Evolutionary conservation across 2,797 vertebrate species (phyloP), one percentile per base, ranked within the genome.

Genomic region (Avahi laniger): DNA sequence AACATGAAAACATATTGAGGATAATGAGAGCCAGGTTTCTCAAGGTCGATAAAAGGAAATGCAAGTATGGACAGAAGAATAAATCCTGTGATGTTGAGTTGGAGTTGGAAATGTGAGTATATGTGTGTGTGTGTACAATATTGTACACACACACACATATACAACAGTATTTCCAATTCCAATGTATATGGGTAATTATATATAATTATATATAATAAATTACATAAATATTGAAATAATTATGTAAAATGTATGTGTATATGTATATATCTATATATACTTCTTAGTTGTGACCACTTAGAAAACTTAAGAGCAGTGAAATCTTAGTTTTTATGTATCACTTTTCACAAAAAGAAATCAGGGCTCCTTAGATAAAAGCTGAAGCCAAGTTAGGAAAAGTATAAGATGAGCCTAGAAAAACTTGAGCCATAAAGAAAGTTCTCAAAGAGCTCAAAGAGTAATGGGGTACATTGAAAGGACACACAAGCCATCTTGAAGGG

Each of bases 291-390:
- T 59, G 48, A 43, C 20, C 46, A 52, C 24, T 84, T 72, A 76
- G 20, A 75, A 93, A 88, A 70, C 17, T 8, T 50, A 91, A 17
- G 48, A 57, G 11, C 14, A 84, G 18, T 84, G 33, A 93, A 7
- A 41, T 52, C n/a, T 80, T 50, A 46, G 63, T 79, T 95, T 75
- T 54, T 90, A 95, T 85, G 59, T n/a, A 76, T n/a, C 33, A 54
- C 10, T 73, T 13, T 76, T 41, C 4, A 80, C 35, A 76, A 41
- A 89, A 81, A 72, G 4, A 87, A 78, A 78, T 61, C 11, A 76
- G 35, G 15, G 2, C 15, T 75, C 22, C 18, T 91, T 75, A 67
- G 76, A 26, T 46, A 87, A 89, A 85, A 76, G n/a, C 38, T 83
- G 43, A 94, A 87, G 7, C 9, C 14, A 80, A n/a, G n/a, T 20